phyloP scores from a whole-genome alignment of 2,113 vertebrate genomes.

The Leptobrachium leishanense region DNA sequence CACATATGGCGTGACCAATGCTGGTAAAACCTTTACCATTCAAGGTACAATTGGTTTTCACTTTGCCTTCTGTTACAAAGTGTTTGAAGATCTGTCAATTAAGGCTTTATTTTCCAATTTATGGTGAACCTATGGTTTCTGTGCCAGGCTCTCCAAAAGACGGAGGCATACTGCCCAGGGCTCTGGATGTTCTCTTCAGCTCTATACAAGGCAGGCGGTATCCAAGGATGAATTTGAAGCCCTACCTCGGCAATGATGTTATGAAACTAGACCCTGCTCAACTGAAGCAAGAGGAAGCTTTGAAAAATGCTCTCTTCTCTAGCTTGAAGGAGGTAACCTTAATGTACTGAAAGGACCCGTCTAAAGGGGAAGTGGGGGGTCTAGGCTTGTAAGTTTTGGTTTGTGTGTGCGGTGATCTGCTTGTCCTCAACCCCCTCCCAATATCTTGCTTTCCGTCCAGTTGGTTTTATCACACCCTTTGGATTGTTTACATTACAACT shows the following conservation, averaged over 20 bases:
- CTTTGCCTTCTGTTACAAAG: background rate
- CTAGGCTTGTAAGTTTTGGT: no score
- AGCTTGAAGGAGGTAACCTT: conserved; percentile 74
- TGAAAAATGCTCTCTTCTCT: conserved; percentile 72
- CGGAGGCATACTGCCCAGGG: conserved; percentile 79
- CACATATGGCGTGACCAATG: conserved; percentile 87
- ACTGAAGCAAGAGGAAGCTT: conserved; percentile 72
- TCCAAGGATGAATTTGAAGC: conserved; percentile 79
- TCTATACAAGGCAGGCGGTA: conserved; percentile 70
- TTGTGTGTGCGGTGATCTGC: no score
- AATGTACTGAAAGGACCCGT: background rate
- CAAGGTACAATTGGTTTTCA: conserved; percentile 68
- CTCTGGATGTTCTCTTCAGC: conserved; percentile 75
- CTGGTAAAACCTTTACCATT: conserved; percentile 87
- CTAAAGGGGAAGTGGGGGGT: no score
- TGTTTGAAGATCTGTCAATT: background rate
- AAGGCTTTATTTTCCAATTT: background rate
- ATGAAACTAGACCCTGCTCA: conserved; percentile 73
- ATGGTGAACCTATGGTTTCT: background rate
- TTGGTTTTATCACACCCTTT: no score
- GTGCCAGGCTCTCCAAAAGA: conserved; percentile 75
- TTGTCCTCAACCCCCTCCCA: no score
- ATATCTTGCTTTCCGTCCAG: no score
- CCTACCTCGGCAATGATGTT: conserved; percentile 71
- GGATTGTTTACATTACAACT: no score